A percentile compares a stretch with the other conserved stretches of the same genome.
phyloP scores from a whole-genome alignment of 1,140 invertebrate genomes.

The Andrena cerasifolii region DNA sequence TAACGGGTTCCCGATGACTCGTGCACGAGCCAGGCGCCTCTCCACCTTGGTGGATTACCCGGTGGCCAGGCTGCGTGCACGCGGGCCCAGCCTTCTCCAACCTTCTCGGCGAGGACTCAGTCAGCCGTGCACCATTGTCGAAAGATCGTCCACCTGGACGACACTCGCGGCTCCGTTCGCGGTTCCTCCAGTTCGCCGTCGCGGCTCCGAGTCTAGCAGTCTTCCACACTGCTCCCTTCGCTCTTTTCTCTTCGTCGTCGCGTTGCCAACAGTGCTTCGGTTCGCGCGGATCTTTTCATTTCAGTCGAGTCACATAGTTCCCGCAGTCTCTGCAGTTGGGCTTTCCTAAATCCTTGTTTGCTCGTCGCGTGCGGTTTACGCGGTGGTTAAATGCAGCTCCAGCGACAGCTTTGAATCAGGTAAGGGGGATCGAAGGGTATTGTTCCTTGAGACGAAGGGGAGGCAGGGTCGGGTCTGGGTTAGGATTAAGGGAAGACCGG shows the following conservation, averaged over 20 bases:
- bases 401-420: slow-evolving; percentile 39
- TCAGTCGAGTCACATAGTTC: no score
- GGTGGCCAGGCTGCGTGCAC: slow-evolving; percentile 44
- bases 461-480: no score
- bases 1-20: slow-evolving; percentile 67
- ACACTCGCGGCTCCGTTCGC: slow-evolving; percentile 33
- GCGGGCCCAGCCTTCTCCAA: slow-evolving; percentile 48
- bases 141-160: slow-evolving; percentile 73
- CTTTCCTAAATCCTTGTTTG: neutral
- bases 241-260: neutral
- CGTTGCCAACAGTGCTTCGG: neutral
- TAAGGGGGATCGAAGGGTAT: slow-evolving; percentile 27
- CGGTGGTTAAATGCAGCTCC: slow-evolving; percentile 50
- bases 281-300: no score
- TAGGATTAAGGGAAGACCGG: neutral
- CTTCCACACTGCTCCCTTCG: neutral
- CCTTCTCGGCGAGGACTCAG: slow-evolving; percentile 70
- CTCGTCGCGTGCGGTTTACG: slow-evolving; percentile 11
- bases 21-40: slow-evolving; percentile 48
- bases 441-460: no score
- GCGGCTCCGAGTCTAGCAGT: neutral
- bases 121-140: slow-evolving; percentile 81
- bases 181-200: neutral
- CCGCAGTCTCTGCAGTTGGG: no score
- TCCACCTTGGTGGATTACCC: slow-evolving; percentile 60